Percentiles rank a stretch among this genome's conserved stretches.
These are phyloP conservation scores for Leptobrachium leishanense DNA, from an alignment of 2,113 vertebrate species.

Conservation along the genomic window DNA sequence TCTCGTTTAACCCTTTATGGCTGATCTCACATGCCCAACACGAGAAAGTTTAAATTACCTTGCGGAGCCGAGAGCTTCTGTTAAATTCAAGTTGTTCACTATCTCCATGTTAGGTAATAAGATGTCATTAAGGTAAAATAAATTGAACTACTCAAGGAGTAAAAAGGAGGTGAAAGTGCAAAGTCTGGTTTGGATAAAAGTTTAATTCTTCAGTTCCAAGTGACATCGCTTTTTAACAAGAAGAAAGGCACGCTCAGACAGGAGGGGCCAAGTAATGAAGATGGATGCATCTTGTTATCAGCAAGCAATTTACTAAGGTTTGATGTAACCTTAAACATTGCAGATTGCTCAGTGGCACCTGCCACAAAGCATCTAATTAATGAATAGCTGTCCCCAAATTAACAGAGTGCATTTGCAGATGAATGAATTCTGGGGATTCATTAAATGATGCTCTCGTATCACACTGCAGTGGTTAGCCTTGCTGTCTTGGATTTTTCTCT, in stretches of 20 bases:
- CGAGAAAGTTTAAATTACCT: slow-evolving; percentile 1
- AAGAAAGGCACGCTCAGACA: slow-evolving; percentile 81
- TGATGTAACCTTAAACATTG: slow-evolving; percentile 97
- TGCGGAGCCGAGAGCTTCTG: slow-evolving; percentile 53
- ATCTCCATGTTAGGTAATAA: slow-evolving; percentile 78
- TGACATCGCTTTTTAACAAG: slow-evolving; percentile 78
- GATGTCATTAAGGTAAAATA: slow-evolving; percentile 81
- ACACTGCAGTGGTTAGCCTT: slow-evolving; percentile 59
- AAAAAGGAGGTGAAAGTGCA: slow-evolving; percentile 88
- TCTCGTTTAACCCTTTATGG: background rate
- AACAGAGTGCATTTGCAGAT: slow-evolving; percentile 87
- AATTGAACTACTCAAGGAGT: slow-evolving; percentile 83
- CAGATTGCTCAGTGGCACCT: slow-evolving; percentile 89
- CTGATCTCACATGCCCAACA: background rate
- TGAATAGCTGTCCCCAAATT: slow-evolving; percentile 84
- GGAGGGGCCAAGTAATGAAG: slow-evolving; percentile 93
- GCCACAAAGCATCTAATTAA: slow-evolving; percentile 96
- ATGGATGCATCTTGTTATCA: slow-evolving; percentile 96
- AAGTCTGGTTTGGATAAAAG: slow-evolving; percentile 87
- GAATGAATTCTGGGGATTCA: slow-evolving; percentile 85
- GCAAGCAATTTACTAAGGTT: slow-evolving; percentile 89
- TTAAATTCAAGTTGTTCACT: slow-evolving; percentile 66
- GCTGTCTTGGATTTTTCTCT: background rate
- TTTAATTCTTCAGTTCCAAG: slow-evolving; percentile 84
- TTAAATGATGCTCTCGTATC: slow-evolving; percentile 80